Conservation (phyloP, 2,113 vertebrate genomes). For the Asarcornis scutulata region DNA sequence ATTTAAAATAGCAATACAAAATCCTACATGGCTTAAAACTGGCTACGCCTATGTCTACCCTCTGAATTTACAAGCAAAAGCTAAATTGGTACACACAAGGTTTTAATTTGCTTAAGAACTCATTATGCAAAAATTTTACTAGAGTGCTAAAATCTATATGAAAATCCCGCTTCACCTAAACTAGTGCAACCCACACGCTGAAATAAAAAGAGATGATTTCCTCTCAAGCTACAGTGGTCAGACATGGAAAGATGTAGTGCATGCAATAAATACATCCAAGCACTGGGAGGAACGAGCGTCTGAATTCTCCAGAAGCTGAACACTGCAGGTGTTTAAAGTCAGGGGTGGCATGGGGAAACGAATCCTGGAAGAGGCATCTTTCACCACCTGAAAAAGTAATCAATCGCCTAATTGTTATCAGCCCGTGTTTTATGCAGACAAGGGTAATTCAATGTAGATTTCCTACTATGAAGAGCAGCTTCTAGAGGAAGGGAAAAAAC, state of each 20-base stretch:
- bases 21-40: neutral
- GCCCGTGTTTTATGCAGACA: neutral
- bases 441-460: neutral
- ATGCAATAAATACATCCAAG: neutral
- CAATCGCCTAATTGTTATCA: neutral
- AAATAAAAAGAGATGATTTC: neutral
- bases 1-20: constrained; percentile 14
- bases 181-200: neutral
- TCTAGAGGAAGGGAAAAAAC: neutral
- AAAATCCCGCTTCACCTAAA: neutral
- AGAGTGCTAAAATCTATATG: neutral
- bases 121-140: neutral
- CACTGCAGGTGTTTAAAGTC: neutral
- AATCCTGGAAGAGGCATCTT: neutral
- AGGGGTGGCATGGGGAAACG: neutral
- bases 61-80: neutral
- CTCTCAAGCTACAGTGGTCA: constrained; percentile 29
- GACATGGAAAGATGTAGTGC: constrained; percentile 7
- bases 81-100: neutral
- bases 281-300: neutral
- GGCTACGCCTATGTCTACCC: neutral
- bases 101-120: constrained; percentile 17
- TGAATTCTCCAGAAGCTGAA: neutral
- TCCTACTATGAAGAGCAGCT: neutral
- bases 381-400: neutral